A percentile compares a stretch with the other conserved stretches of the same genome.
phyloP scores from a whole-genome alignment of 1,140 invertebrate species.

The Berghia stephanieae region DNA sequence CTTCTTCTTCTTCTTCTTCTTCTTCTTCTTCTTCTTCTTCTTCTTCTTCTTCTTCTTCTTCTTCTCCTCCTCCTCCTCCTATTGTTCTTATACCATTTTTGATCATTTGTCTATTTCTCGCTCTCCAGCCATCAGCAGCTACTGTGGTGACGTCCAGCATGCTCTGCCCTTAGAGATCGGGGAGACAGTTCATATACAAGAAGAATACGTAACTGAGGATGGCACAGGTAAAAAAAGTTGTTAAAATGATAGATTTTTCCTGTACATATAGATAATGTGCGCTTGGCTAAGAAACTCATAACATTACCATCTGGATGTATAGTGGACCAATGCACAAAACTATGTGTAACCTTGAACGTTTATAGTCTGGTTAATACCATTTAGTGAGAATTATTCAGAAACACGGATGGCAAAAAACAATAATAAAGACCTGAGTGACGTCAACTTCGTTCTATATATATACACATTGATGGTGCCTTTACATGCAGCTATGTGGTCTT shows the following conservation, averaged over 20 bases:
- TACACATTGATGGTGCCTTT: no score
- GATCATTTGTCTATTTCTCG: neutral
- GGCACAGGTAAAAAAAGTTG: conserved; percentile 29
- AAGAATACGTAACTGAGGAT: conserved; percentile 80
- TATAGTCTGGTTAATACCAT: no score
- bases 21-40: neutral
- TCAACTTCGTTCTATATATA: no score
- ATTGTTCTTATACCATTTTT: neutral
- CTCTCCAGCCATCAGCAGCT: neutral
- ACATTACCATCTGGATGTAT: no score
- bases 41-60: neutral
- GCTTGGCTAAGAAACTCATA: no score
- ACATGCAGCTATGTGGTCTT: no score
- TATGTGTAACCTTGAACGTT: no score
- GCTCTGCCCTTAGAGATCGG: conserved; percentile 87
- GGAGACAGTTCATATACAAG: conserved; percentile 88
- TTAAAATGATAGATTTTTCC: conserved; percentile 29
- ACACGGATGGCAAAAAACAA: no score
- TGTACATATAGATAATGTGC: neutral
- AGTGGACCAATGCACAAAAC: no score
- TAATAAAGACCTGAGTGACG: no score
- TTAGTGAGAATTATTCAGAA: no score
- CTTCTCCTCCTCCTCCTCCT: neutral
- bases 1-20: neutral
- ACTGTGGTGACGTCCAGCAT: conserved; percentile 70